Evolutionary conservation across 2,888 invertebrate species (phyloP).

Genomic region (Nebria brevicollis): DNA sequence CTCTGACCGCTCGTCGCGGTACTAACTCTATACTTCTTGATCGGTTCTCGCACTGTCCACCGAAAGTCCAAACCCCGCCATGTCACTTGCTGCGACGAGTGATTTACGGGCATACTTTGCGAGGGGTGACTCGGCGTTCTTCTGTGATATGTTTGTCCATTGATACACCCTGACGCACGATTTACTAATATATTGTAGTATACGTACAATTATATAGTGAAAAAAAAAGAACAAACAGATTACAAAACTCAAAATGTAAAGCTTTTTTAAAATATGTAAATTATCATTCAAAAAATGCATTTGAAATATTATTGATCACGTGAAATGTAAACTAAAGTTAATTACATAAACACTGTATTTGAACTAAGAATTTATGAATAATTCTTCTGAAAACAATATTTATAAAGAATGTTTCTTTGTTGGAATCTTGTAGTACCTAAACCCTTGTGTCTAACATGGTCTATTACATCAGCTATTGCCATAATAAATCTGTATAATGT

Average conservation of each 20-base stretch:
- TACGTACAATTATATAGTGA: neutral
- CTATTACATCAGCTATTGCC: conserved; percentile 60
- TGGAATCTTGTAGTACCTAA: conserved; percentile 1
- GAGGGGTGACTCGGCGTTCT: conserved; percentile 7
- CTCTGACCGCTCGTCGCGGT: conserved; percentile 49
- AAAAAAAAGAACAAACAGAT: neutral
- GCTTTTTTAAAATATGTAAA: too few species aligned
- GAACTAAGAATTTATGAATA: too few species aligned
- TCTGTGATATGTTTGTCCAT: conserved; percentile 22
- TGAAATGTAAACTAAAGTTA: too few species aligned
- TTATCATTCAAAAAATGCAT: too few species aligned
- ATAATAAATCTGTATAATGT: conserved; percentile 61
- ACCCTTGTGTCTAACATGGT: conserved; percentile 51
- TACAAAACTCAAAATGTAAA: too few species aligned
- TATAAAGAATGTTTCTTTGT: neutral
- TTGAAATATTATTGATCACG: too few species aligned
- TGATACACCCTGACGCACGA: conserved; percentile 3
- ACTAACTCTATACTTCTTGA: conserved; percentile 11
- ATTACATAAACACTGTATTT: too few species aligned
- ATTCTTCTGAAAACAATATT: too few species aligned
- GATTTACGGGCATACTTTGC: conserved; percentile 28
- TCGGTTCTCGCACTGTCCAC: neutral
- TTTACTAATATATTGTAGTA: neutral
- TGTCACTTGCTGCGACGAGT: conserved; percentile 5
- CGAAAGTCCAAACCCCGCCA: neutral